Conservation (phyloP, 2,888 invertebrate genomes). For the Argyresthia goedartella region DNA sequence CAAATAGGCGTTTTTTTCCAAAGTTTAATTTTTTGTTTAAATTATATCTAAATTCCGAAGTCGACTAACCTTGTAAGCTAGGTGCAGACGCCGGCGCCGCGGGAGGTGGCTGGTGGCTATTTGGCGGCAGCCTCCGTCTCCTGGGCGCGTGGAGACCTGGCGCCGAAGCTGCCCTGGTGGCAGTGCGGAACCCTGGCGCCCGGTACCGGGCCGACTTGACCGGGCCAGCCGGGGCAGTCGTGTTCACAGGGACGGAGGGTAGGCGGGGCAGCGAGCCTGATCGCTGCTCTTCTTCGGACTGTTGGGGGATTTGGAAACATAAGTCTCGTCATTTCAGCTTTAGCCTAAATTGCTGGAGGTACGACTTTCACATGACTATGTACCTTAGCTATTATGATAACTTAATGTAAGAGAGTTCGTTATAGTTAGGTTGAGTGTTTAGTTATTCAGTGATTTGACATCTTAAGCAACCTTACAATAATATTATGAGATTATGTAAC, state of each 20-base stretch:
- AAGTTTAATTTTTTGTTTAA: no score
- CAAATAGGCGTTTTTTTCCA: no score
- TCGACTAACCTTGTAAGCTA: slow-evolving; percentile 71
- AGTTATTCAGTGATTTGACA: no score
- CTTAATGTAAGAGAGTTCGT: no score
- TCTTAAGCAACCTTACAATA: no score
- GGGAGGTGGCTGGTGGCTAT: slow-evolving; percentile 44
- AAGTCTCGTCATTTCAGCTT: no score
- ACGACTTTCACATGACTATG: no score
- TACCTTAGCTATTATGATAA: no score
- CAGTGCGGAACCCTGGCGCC: slow-evolving; percentile 84
- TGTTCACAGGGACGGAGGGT: slow-evolving; percentile 62
- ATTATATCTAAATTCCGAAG: no score
- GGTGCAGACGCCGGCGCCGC: slow-evolving; percentile 56
- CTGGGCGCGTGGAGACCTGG: slow-evolving; percentile 81
- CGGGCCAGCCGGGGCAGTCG: slow-evolving; percentile 69
- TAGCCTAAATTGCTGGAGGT: no score
- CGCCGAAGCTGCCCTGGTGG: slow-evolving; percentile 81
- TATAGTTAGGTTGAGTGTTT: no score
- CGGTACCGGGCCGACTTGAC: slow-evolving; percentile 91
- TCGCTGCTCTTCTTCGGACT: slow-evolving; percentile 71
- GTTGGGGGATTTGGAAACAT: slow-evolving; percentile 2
- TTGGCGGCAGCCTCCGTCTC: slow-evolving; percentile 63
- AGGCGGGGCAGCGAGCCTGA: slow-evolving; percentile 86
- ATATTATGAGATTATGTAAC: no score